These are phyloP conservation scores for Tenthredo amoena DNA, from an alignment of 2,888 invertebrate species.

Conservation along the genomic window DNA sequence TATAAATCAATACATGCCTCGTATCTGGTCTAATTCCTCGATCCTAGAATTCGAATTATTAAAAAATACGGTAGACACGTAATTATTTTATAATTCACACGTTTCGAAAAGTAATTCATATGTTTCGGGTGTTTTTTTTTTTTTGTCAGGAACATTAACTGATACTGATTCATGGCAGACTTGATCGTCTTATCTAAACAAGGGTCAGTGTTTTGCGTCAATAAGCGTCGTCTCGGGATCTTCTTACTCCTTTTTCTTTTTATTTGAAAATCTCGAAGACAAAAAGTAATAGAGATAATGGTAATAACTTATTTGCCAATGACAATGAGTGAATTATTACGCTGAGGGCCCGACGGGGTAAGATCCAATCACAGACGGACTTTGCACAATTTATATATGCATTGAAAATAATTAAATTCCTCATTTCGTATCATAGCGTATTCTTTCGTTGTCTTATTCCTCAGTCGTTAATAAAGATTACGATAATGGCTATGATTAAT, in stretches of 20 bases:
- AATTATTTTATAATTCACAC: background rate
- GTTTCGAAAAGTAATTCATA: background rate
- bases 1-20: background rate
- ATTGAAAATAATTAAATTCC: slow-evolving; percentile 18
- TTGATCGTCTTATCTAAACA: background rate
- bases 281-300: slow-evolving; percentile 2
- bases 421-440: background rate
- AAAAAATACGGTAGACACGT: background rate
- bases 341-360: slow-evolving; percentile 33
- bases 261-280: slow-evolving; percentile 5
- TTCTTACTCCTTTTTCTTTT: background rate
- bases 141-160: background rate
- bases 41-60: background rate
- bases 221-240: slow-evolving; percentile 19
- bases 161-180: slow-evolving; percentile 41
- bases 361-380: slow-evolving; percentile 37
- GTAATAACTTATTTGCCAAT: slow-evolving; percentile 27
- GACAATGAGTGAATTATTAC: slow-evolving; percentile 44
- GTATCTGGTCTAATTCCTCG: background rate
- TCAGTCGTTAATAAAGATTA: background rate
- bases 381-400: slow-evolving; percentile 49
- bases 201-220: slow-evolving; percentile 14
- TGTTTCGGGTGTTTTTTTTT: no score
- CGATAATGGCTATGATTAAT: background rate
- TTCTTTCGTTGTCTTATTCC: background rate